Evolutionary conservation across 2,797 vertebrate genomes (phyloP), one percentile per base, ranked within the genome.

Genomic region (Pempheris klunzingeri): DNA sequence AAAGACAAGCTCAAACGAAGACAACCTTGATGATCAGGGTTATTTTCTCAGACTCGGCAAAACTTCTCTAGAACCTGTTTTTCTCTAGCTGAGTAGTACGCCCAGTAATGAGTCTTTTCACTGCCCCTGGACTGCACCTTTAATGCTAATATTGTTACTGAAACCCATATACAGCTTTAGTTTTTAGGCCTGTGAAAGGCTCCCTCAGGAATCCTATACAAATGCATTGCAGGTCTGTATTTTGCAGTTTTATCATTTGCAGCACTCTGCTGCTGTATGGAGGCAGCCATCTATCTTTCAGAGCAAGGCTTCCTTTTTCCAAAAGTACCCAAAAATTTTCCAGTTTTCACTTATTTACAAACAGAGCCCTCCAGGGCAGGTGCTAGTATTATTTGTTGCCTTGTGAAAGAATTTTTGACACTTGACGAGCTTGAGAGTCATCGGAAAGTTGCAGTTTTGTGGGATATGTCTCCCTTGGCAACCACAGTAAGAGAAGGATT

Each of bases 321-420:
- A 61, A 36, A 60, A 58, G n/a, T 46, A 62, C 36, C 61, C 30
- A 49, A 20, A 50, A 68, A 47, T 32, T 62, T 26, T 75, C 34
- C 67, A 24, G 41, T 50, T 64, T 60, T 43, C 24, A 49, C 36
- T 22, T 80, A 71, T 79, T 70, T 78, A 80, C 60, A 64, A 68
- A 68, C 47, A 55, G 34, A 30, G 43, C 14, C 57, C 63, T 65
- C 41, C 49, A 18, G 77, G 57, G 54, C 22, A 57, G 39, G 5
- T 17, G 2, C 60, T 52, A 22, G 18, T 52, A 20, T 60, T n/a
- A 61, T 82, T 30, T 78, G 57, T 54, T 64, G 78, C 82, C 78
- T 14, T 55, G 69, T 77, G 77, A 76, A 80, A 80, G 44, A 83
- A 36, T 78, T 58, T 34, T 65, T 76, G 62, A 75, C 44, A 53